A percentile compares a stretch with the other conserved stretches of the same genome.
Conservation (phyloP, 2,888 invertebrate species). For the Masnerella sp. region DNA sequence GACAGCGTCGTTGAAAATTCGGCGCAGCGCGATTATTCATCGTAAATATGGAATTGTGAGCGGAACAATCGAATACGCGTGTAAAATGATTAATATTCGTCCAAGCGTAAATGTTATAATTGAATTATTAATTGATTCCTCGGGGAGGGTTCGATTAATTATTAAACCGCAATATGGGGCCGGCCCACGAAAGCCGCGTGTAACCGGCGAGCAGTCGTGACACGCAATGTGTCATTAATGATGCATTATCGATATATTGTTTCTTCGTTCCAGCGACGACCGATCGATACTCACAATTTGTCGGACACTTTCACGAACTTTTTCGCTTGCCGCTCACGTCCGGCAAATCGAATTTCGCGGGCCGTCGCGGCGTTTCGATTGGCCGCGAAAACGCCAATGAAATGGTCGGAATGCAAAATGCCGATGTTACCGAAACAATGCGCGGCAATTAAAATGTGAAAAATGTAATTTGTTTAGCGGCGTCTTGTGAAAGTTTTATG, state of each 20-base stretch:
- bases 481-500: slow-evolving; percentile 20
- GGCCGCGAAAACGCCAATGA: not conserved
- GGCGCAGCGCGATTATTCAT: not conserved
- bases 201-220: slow-evolving; percentile 30
- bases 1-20: not conserved
- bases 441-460: not conserved
- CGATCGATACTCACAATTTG: slow-evolving; percentile 30
- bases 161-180: slow-evolving; percentile 25
- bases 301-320: slow-evolving; percentile 10
- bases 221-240: slow-evolving; percentile 44
- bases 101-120: slow-evolving; percentile 32
- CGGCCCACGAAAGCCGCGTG: slow-evolving; percentile 2
- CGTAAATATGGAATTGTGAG: slow-evolving; percentile 3
- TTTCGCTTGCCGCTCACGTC: not conserved
- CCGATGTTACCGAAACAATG: slow-evolving; percentile 2
- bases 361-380: too few relatives aligned
- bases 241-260: slow-evolving; percentile 26
- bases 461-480: not conserved
- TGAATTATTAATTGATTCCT: slow-evolving; percentile 42
- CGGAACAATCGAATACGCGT: slow-evolving; percentile 2
- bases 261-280: slow-evolving; percentile 16
- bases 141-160: slow-evolving; percentile 35
- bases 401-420: slow-evolving; percentile 1
- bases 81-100: slow-evolving; percentile 21
- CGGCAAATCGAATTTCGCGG: slow-evolving; percentile 9